Conservation (phyloP, 2,888 invertebrate genomes). For the Stenichneumon culpator region DNA sequence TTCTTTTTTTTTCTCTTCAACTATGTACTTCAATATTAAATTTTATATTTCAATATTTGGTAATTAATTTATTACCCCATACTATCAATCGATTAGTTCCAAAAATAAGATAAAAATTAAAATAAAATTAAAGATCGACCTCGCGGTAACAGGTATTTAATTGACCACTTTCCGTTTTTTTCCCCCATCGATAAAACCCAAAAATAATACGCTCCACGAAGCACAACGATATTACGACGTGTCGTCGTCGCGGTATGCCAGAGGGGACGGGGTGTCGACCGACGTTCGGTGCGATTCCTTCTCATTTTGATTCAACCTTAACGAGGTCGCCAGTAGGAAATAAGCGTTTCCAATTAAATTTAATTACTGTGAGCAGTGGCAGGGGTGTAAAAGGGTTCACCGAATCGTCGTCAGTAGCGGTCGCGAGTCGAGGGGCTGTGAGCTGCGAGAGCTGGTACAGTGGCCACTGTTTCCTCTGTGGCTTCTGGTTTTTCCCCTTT, state of each 20-base stretch:
- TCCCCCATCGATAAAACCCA: conserved; percentile 26
- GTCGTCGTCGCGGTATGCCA: conserved; percentile 14
- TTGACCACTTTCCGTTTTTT: neutral
- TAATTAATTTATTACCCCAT: too few species aligned
- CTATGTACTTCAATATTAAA: too few species aligned
- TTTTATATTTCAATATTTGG: too few species aligned
- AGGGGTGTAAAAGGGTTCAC: conserved; percentile 9
- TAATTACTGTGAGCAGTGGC: conserved; percentile 54
- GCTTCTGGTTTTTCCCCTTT: conserved; percentile 33
- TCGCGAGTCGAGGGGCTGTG: neutral
- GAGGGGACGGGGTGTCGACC: conserved; percentile 37
- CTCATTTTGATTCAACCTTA: conserved; percentile 65
- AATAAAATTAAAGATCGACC: neutral
- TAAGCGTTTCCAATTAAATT: conserved; percentile 69
- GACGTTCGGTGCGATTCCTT: conserved; percentile 37
- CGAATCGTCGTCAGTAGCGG: conserved; percentile 22
- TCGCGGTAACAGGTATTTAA: neutral
- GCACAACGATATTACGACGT: conserved; percentile 43
- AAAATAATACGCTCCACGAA: conserved; percentile 40
- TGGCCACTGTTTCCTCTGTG: conserved; percentile 41
- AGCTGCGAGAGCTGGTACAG: conserved; percentile 29
- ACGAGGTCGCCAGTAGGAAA: conserved; percentile 64
- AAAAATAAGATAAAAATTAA: too few species aligned
- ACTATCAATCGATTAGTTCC: neutral
- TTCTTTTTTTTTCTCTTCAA: too few species aligned